Base-by-base conservation (phyloP, 2,888 invertebrate genomes). In the Drosophila barbarae region DNA sequence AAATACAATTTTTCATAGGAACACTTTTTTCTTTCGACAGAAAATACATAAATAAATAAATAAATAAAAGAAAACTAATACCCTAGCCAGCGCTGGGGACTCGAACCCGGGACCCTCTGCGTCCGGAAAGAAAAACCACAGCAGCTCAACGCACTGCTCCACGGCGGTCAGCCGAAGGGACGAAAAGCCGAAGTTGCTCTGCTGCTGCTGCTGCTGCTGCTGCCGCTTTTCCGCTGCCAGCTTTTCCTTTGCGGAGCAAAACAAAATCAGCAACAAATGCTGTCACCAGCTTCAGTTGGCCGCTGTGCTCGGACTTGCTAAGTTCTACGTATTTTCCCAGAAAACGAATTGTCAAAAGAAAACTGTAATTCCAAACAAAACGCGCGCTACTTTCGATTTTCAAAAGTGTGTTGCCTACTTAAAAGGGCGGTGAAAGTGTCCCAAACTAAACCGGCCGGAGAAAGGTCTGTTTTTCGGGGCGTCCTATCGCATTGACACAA, bases 251-350 rank as follows among this genome's bases (percentile, higher is more conserved):
- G 64, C 56, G 32, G 46, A 64, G 69, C 63, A 51, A 65, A 68
- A 84, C 80, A 86, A 85, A 86, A 79, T 73, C 84, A 85, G 82
- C 82, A 80, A 80, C 86, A 86, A 80, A 83, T 76, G 73, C 71
- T 69, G 34, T 55, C 73, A 71, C 67, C 71, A 69, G 69, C 67
- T 75, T 87, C 87, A 87, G 87, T 87, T 82, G 81, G 82, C 75
- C 79, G 82, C 77, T 76, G 87, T 76, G 72, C 84, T 72, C 70
- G 66, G 71, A 69, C 70, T 59, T 58, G 84, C 69, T 73, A 69
- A 68, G 74, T 83, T 60, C 69, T 70, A 50, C 7, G 13, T 13
- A 9, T 36, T 54, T 38, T 28, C 30, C 54, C 38, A 15, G 3
- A 21, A 6, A 8, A n/a, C 8, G 30, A 51, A 23, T 30, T 21